Evolutionary conservation across 1,140 invertebrate species (phyloP), one percentile per base, ranked within the genome.

Genomic region (Ips nitidus): DNA sequence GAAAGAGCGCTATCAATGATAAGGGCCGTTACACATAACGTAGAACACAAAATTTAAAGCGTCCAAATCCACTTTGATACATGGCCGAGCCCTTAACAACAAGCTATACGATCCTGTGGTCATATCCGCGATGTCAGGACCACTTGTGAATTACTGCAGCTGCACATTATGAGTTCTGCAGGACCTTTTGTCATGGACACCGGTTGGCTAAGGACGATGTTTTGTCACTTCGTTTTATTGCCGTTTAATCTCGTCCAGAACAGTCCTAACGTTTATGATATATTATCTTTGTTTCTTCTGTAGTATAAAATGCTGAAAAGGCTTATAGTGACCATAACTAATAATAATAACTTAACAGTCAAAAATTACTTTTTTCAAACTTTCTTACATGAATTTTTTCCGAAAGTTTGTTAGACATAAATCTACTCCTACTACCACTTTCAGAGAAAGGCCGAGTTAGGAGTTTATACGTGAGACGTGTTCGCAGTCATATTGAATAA

Each of bases 401-500:
- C 3, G 7, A 8, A 50, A 50, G 45, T 36, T 36, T 56, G 53
- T 56, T 56, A 6, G 22, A 6, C 53, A 36, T n/a, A 6, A 37
- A 56, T 50, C 43, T 5, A 37, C 5, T 41, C 57, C 36, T 65
- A 56, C 63, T 65, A 52, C 43, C 52, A 65, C 53, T 56, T 56
- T 4, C 7, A 37, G 41, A 43, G 45, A 3, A n/a, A 22, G 65
- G 5, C 22, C 6, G 55, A 8, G 52, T 6, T 41, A 4, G 37
- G 8, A 67, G 56, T 68, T 68, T 68, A 68, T 68, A 52, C 39
- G 42, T 42, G 37, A 38, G 57, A 60, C 66, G 57, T 60, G 66
- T 52, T 60, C 66, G 45, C 57, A 53, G 45, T 47, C 59, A 68
- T 68, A 68, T 68, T 60, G 57, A 68, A 68, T 68, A 60, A 59